Conservation (phyloP, 2,888 invertebrate genomes). For the Melinaea marsaeus region DNA sequence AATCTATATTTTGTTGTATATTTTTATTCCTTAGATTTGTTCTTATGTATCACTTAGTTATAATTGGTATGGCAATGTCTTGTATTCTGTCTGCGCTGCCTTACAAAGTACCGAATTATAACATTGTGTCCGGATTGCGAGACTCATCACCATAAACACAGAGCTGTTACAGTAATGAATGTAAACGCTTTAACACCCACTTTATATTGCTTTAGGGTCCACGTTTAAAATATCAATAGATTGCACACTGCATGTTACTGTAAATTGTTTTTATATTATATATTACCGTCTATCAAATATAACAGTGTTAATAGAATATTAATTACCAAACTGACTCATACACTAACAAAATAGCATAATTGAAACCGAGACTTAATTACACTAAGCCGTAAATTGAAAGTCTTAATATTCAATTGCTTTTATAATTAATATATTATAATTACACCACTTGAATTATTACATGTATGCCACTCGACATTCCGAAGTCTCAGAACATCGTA, state of each 20-base stretch:
- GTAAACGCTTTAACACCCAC: constrained; percentile 28
- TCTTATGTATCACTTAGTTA: no score
- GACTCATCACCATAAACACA: constrained; percentile 35
- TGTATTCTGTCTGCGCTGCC: constrained; percentile 12
- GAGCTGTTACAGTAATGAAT: constrained; percentile 29
- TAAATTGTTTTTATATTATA: not conserved
- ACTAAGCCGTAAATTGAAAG: constrained; percentile 19
- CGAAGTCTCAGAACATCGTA: constrained; percentile 23
- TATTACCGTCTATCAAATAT: no score
- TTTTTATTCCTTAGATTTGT: no score
- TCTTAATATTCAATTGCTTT: constrained; percentile 24
- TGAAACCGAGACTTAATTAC: constrained; percentile 3
- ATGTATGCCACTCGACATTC: constrained; percentile 28
- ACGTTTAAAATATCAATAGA: constrained; percentile 3
- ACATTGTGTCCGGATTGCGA: constrained; percentile 30
- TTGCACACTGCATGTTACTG: not conserved
- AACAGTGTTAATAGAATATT: no score
- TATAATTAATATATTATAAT: constrained; percentile 29
- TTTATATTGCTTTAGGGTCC: constrained; percentile 13
- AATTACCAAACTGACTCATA: not conserved
- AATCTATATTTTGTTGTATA: no score
- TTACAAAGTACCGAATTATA: constrained; percentile 24
- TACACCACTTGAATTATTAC: constrained; percentile 26
- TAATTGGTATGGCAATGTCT: not conserved
- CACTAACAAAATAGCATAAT: not conserved